Evolutionary conservation across 1,140 invertebrate genomes (phyloP), one percentile per base, ranked within the genome.

Genomic region (Caenorhabditis latens): DNA sequence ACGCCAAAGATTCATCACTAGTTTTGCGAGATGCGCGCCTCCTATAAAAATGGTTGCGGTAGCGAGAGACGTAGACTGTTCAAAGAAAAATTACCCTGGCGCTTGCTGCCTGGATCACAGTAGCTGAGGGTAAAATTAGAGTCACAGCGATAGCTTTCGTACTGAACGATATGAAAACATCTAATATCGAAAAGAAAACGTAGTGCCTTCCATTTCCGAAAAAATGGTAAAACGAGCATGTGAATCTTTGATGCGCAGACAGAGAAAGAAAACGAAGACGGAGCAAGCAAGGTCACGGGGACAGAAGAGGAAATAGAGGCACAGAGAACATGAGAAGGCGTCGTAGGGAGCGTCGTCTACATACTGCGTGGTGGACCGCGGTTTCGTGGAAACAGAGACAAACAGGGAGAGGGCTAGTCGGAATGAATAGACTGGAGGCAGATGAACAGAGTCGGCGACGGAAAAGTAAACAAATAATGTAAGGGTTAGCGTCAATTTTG

Each of bases 381-480:
- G n/a, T 79, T 79, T 79, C 71, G 71, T 53, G 71, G 71, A 79
- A 79, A 79, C 71, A 79, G 71, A 50, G 71, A 50, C 71, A 50
- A 79, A 79, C 46, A 79, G 14, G 71, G 46, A 40, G 46, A 79
- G 19, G 19, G n/a, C 8, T 50, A 0, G 71, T 79, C 46, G 71
- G 40, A 50, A 50, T 24, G 46, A 24, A 79, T 24, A 79, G 71
- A 79, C n/a, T 50, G n/a, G 71, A 50, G n/a, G 46, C 46, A 50
- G 71, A 79, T 21, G n/a, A 40, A 50, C 14, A 79, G 71, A 79
- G 71, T 24, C 71, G 71, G 46, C 46, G 71, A 79, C 71, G 71
- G 53, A 24, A 79, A 79, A 79, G 71, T 50, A 79, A 79, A 79
- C 71, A 79, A 79, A 48, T 46, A 24, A 43, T 8, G n/a, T 24